Evolutionary conservation across 1,140 invertebrate genomes (phyloP).

Genomic region (Rhopalosiphum padi): DNA sequence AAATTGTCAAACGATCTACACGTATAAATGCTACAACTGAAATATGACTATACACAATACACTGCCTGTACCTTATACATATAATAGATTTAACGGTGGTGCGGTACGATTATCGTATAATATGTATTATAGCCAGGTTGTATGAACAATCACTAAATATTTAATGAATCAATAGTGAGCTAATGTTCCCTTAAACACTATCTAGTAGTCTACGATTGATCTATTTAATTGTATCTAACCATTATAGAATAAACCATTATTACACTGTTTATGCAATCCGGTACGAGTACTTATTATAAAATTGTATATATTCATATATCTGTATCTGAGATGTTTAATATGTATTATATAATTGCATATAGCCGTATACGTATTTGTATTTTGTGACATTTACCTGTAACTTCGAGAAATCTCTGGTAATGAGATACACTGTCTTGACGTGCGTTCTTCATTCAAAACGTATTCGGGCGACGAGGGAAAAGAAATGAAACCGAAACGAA

Average conservation of each 20-base stretch:
- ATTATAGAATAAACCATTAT: background rate
- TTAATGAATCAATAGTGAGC: background rate
- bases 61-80: no score
- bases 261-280: background rate
- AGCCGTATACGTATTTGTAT: background rate
- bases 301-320: background rate
- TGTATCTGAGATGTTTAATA: background rate
- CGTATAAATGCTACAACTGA: no score
- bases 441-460: constrained; percentile 55
- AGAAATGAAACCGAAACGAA: background rate
- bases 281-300: background rate
- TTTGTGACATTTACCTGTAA: constrained; percentile 43
- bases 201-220: background rate
- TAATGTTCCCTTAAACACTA: background rate
- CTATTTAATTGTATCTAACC: background rate
- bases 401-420: constrained; percentile 49
- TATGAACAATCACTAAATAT: background rate
- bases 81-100: background rate
- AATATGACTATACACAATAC: no score
- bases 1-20: background rate
- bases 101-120: background rate
- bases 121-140: background rate
- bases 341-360: background rate
- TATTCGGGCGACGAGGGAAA: background rate
- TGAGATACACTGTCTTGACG: constrained; percentile 49